phyloP scores from a whole-genome alignment of 2,888 invertebrate species.

The Seira ritae region DNA sequence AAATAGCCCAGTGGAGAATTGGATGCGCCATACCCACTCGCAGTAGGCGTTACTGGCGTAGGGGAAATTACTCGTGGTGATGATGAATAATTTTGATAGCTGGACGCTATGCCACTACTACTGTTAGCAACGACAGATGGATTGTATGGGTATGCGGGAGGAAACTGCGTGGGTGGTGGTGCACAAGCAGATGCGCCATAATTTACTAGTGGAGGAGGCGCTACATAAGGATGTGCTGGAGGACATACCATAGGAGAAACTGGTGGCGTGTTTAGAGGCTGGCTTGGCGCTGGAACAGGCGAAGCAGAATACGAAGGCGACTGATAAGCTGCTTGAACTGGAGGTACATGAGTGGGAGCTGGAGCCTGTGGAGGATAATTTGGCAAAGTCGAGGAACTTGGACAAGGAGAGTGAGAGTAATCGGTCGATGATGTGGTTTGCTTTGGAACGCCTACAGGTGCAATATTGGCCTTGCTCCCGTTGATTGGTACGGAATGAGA shows the following conservation, averaged over 20 bases:
- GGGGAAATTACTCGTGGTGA: neutral
- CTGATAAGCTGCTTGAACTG: neutral
- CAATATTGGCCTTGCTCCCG: too few relatives aligned
- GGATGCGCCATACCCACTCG: conserved; percentile 37
- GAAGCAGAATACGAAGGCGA: neutral
- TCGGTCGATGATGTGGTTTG: neutral
- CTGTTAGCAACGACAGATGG: neutral
- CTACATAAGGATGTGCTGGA: neutral
- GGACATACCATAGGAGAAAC: neutral
- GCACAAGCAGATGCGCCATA: conserved; percentile 1
- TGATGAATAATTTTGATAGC: neutral
- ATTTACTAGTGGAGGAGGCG: neutral
- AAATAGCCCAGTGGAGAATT: conserved; percentile 29
- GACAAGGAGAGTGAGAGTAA: neutral
- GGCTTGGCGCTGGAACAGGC: neutral
- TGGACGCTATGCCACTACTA: neutral
- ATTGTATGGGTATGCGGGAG: conserved; percentile 15
- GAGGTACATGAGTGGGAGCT: neutral
- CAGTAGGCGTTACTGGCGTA: conserved; percentile 23
- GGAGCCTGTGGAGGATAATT: neutral
- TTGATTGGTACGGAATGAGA: too few relatives aligned
- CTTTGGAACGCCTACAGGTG: too few relatives aligned
- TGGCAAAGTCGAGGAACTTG: neutral
- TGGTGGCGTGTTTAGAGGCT: conserved; percentile 6
- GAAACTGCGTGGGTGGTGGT: conserved; percentile 6